Percentiles rank a stretch among this genome's conserved stretches.
These are phyloP conservation scores for Rotaria macrura DNA, from an alignment of 2,888 invertebrate genomes.

Conservation along the genomic window DNA sequence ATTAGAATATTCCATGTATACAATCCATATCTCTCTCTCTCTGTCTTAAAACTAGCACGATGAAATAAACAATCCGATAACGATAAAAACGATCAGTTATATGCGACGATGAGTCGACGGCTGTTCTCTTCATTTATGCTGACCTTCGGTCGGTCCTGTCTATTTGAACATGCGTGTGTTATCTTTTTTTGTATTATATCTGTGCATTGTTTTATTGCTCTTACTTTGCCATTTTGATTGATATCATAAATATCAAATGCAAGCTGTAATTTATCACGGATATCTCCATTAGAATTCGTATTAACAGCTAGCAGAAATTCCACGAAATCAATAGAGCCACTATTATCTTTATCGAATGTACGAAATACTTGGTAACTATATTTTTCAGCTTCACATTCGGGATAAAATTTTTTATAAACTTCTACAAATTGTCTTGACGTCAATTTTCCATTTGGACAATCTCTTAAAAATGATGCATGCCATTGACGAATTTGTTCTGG, in stretches of 20 bases:
- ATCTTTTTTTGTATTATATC: not conserved
- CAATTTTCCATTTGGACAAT: slow-evolving; percentile 30
- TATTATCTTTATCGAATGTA: slow-evolving; percentile 24
- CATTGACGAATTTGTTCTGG: slow-evolving; percentile 28
- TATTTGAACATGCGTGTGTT: no score
- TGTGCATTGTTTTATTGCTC: not conserved
- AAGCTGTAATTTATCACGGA: slow-evolving; percentile 20
- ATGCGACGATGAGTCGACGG: no score
- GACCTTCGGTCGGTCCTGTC: no score
- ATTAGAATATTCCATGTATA: no score
- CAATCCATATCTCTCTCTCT: no score
- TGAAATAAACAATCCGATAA: no score
- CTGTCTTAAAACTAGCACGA: no score
- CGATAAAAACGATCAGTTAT: no score
- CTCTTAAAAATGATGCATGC: slow-evolving; percentile 26
- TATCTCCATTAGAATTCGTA: slow-evolving; percentile 26
- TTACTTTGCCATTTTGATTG: slow-evolving; percentile 28
- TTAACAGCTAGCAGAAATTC: slow-evolving; percentile 33
- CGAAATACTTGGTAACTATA: slow-evolving; percentile 26
- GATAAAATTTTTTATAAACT: slow-evolving; percentile 33
- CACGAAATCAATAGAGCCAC: slow-evolving; percentile 25
- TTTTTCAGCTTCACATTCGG: slow-evolving; percentile 31
- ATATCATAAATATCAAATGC: slow-evolving; percentile 34
- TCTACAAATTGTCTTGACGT: slow-evolving; percentile 27
- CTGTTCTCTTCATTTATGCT: no score